phyloP scores from a whole-genome alignment of 2,888 invertebrate species.

The Orthosia gracilis region DNA sequence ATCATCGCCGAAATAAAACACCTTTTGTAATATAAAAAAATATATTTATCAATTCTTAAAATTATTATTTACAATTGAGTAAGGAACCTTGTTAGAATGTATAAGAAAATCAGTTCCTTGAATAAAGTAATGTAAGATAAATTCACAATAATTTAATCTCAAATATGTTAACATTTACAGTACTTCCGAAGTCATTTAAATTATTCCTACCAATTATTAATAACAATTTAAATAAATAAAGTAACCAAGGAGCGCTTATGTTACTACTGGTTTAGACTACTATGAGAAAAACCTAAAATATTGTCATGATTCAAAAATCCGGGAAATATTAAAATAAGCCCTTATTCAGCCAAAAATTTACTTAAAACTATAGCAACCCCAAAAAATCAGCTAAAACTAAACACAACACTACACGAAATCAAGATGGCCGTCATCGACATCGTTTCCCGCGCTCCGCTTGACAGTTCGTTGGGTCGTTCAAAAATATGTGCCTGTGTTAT shows the following conservation, averaged over 20 bases:
- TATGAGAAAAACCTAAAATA: not conserved
- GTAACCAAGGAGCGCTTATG: not conserved
- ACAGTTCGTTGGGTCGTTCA: conserved; percentile 66
- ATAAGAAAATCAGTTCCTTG: not conserved
- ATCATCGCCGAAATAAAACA: conserved; percentile 4
- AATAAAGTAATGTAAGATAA: too few species aligned
- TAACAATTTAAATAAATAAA: conserved; percentile 21
- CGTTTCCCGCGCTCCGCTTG: conserved; percentile 69
- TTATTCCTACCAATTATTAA: conserved; percentile 8
- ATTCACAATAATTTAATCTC: not conserved
- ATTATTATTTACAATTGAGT: conserved; percentile 49
- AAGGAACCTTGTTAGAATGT: conserved; percentile 16
- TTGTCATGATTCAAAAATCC: not conserved
- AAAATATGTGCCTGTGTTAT: conserved; percentile 82
- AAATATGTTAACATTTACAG: conserved; percentile 3
- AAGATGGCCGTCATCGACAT: conserved; percentile 71
- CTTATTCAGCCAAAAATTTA: too few species aligned
- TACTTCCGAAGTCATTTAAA: conserved; percentile 28
- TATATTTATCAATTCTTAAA: conserved; percentile 35
- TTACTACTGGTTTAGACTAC: not conserved
- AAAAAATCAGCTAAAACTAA: conserved; percentile 51
- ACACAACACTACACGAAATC: conserved; percentile 55
- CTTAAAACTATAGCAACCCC: not conserved
- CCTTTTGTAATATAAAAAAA: conserved; percentile 13
- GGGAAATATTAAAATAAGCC: too few species aligned